Base-by-base conservation (phyloP, 2,797 vertebrate genomes). In the Lacerta agilis region DNA sequence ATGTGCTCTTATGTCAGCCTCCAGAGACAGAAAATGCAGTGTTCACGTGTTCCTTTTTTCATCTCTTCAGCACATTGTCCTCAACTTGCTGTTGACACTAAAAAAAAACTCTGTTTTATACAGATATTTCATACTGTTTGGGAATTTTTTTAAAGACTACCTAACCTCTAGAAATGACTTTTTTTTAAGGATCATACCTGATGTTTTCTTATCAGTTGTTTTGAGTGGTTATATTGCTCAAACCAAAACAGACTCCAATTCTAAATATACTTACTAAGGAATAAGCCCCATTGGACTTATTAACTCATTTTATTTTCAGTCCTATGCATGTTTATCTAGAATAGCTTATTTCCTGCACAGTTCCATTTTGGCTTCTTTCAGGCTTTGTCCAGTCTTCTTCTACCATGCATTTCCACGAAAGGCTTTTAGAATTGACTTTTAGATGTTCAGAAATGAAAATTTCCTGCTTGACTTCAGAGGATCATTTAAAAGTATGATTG, bases 171-270 rank as follows among this genome's bases (percentile, higher is more conserved):
- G 36, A 82, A 7, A 77, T 87, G 7, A 71, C 0, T 61, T 89
- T 87, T 41, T 41, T 87, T 81, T 69, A 90, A 80, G 85, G 86
- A 43, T 1, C 33, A 61, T 77, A 5, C 71, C 71, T 83, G 73
- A 86, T 78, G 67, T 91, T 72, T n/a, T 83, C 49, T 20, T 88
- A n/a, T 61, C 64, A 87, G 88, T n/a, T 61, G 85, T 80, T 36
- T 2, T 13, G 71, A 49, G 8, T 85, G 71, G 90, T 91, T 85
- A 87, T 86, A 85, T 20, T 76, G 0, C 0, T 78, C 79, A 75
- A 66, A 87, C 23, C 13, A 83, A 72, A 55, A 55, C 49, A 55
- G 49, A 49, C 13, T 15, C 13, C 49, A 55, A 78, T 81, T 82
- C 38, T 67, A 82, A 67, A 29, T 8, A 82, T 7, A 20, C 79